Base-by-base conservation (phyloP, 2,888 invertebrate species). In the Tenthredo livida region DNA sequence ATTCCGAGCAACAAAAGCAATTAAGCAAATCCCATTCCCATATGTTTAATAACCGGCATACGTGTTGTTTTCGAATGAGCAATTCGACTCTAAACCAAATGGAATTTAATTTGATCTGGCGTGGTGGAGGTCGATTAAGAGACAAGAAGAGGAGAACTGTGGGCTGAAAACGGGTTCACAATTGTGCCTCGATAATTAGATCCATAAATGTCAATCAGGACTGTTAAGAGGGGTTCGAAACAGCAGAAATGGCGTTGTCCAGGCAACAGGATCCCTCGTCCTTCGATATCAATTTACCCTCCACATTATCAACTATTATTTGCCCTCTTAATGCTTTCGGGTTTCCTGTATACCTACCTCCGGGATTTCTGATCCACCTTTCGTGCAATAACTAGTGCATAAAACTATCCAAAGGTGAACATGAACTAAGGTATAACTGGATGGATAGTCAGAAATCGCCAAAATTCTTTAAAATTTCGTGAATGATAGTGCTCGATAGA, bases 131-230 rank as follows among this genome's bases (percentile, higher is more conserved):
- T 29, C 67, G 25, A 25, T 21, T 21, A 21, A 21, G 61, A 40
- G 43, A 40, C 17, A 29, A 73, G 73, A 43, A 67, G 67, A 29
- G 67, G 33, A 67, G 17, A 15, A 17, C 4, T 73, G 43, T 9
- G 37, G 70, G 37, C 33, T 67, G 67, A 17, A 67, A 12, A 67
- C 17, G 67, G 33, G 15, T 43, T 43, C 21, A 29, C 40, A 73
- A 73, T 73, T 43, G n/a, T 43, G 40, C 43, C 43, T 73, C 43
- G 40, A 73, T 73, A 73, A 73, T 73, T 73, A 21, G 40, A 73
- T 73, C 73, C 40, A 73, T 73, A 73, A 73, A 73, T 73, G 73
- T 73, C 73, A 73, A 43, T 73, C 21, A 73, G n/a, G 3, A 40
- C 43, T 21, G 33, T 73, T 73, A 29, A 0, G 43, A 73, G 25